Evolutionary conservation across 2,888 invertebrate species (phyloP), one percentile per base, ranked within the genome.

Genomic region (Phania funesta): DNA sequence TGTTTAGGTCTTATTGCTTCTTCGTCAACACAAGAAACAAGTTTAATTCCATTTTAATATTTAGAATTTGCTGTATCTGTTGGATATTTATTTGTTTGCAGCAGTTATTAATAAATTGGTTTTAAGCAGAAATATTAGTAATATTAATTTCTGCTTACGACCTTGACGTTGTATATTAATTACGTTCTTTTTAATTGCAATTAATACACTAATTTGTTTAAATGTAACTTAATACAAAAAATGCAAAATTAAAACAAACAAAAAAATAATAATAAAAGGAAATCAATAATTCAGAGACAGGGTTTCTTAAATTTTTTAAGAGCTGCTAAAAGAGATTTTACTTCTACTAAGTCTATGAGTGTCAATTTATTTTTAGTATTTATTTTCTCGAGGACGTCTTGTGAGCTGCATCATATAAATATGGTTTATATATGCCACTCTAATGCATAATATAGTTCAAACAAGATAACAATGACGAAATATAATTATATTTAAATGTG

Each of bases 21-120:
- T 26, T 24, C 18, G 26, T 16, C 22, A 11, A 13, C 8, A 64
- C 22, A 41, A 50, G 50, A 38, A 60, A 60, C 20, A 4, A 16
- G 38, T 38, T 38, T 18, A n/a, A 46, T 73, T 62, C 50, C 60
- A 20, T 26, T 60, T 48, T n/a, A n/a, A n/a, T n/a, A n/a, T n/a
- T n/a, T n/a, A n/a, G n/a, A n/a, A n/a, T n/a, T 38, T 3, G 32
- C 5, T 2, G 0, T 9, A 3, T 35, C 0, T 16, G 20, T 29
- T 29, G n/a, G 8, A 20, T 22, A 48, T 9, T 22, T 18, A 3
- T 29, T 35, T 32, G 20, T 35, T 71, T 22, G 48, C 18, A 56
- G 38, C 26, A 38, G 26, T n/a, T 46, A 41, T 52, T 52, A 26
- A 9, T 38, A n/a, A 2, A 16, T 56, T 29, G 29, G 29, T 46